Evolutionary conservation across 2,113 vertebrate genomes (phyloP), one percentile per base, ranked within the genome.

Genomic region (Felis chaus): DNA sequence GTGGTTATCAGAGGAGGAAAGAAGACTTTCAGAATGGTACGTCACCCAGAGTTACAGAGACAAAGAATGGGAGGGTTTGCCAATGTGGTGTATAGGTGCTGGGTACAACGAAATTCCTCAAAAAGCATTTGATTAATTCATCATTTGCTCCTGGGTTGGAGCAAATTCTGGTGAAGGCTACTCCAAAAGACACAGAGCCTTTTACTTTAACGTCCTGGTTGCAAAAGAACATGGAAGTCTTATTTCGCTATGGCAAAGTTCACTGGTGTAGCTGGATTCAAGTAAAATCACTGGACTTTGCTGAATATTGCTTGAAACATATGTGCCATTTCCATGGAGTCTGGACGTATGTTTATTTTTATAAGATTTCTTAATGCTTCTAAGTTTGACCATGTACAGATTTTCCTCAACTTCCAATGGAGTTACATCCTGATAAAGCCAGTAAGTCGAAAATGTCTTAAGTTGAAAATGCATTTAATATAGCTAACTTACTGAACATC

Each of bases 331-430:
- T 31, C 31, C 41, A 0, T 71, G 85, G 63, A 93, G 93, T 65
- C 3, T 85, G 53, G 11, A 82, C 85, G 25, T 53, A 68, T 36
- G 73, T 71, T 92, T 92, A 93, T 82, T 96, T 94, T 89, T 66
- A 80, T 89, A 71, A 89, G n/a, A 74, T 73, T 73, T 83, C 53
- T 36, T 89, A 57, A 27, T 39, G 53, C 27, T 71, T 39, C 71
- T 76, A 39, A 91, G n/a, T 14, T 48, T 91, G 29, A 78, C 29
- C 12, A 25, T 25, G 18, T 31, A 78, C 14, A 78, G 41, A 78
- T 78, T 41, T 76, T 48, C 74, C 15, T 48, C 41, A 78, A 48
- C 74, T 48, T 48, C 74, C 41, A 31, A 31, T 10, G 74, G 41
- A 78, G 74, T 48, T 78, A 48, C 15, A 78, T 18, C 41, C 14